Conservation (phyloP, 37 sponge, comb jelly and placozoan species). For the Diacarnus erythraeanus region DNA sequence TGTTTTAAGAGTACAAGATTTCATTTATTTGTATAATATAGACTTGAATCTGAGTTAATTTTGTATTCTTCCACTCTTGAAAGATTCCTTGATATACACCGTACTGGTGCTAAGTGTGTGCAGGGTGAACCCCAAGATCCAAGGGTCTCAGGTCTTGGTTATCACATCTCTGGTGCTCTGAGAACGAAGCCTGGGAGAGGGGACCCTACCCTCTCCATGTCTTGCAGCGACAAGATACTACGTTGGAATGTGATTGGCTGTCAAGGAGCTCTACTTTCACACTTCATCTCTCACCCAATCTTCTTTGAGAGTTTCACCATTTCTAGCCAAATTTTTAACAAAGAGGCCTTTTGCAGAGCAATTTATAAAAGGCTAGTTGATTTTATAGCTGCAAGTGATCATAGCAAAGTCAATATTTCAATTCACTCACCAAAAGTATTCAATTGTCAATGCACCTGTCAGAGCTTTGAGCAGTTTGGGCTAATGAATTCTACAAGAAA, state of each 20-base stretch:
- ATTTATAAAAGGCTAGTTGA: slow-evolving; percentile 19
- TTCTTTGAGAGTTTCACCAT: slow-evolving; percentile 52
- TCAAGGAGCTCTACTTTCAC: slow-evolving; percentile 80
- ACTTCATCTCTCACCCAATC: slow-evolving; percentile 61
- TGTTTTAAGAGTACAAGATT: too few relatives aligned
- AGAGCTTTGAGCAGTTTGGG: not conserved
- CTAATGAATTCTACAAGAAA: not conserved
- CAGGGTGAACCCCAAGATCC: slow-evolving; percentile 59
- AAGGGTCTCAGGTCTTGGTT: slow-evolving; percentile 40
- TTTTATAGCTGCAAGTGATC: not conserved
- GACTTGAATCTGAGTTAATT: too few relatives aligned
- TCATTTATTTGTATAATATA: too few relatives aligned
- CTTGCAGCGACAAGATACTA: slow-evolving; percentile 87
- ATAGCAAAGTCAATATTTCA: not conserved
- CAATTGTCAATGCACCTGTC: not conserved
- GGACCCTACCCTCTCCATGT: slow-evolving; percentile 79
- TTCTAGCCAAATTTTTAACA: slow-evolving; percentile 19
- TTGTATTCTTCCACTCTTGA: not conserved
- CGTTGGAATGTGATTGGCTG: slow-evolving; percentile 83
- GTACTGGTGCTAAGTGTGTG: slow-evolving; percentile 86
- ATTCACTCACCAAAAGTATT: slow-evolving; percentile 9
- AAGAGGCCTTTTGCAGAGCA: slow-evolving; percentile 42
- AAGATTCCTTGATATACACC: slow-evolving; percentile 48
- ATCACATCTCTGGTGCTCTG: slow-evolving; percentile 62
- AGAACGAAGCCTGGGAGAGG: slow-evolving; percentile 89